Conservation (phyloP, 2,797 vertebrate genomes). For the Sarcoramphus papa region DNA sequence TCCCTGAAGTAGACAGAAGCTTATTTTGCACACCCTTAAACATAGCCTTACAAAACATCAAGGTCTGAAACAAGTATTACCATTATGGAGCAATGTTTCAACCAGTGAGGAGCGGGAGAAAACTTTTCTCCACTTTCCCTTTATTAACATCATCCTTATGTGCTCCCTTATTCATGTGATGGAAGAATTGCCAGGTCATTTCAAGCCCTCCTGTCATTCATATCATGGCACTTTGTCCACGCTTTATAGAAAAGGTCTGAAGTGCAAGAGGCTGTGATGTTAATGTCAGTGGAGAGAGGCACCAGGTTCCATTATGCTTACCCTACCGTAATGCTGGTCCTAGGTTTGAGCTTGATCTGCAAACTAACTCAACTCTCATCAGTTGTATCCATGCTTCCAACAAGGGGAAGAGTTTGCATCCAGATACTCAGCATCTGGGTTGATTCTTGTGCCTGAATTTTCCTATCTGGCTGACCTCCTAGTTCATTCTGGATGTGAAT, state of each 20-base stretch:
- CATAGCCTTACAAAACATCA: rapidly evolving
- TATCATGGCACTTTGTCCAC: rapidly evolving
- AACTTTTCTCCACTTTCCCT: background rate
- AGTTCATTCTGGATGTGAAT: background rate
- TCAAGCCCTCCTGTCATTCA: background rate
- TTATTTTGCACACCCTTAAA: background rate
- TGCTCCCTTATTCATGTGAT: background rate
- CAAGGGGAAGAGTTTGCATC: background rate
- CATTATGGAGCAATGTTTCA: background rate
- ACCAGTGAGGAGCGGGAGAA: background rate
- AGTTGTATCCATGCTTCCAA: background rate
- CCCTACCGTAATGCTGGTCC: rapidly evolving
- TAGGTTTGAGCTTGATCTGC: background rate
- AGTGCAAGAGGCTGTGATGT: background rate
- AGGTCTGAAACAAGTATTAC: background rate
- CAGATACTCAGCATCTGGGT: background rate
- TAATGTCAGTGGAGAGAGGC: background rate
- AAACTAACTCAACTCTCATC: background rate
- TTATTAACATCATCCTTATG: background rate
- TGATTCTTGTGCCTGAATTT: background rate
- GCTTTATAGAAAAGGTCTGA: background rate
- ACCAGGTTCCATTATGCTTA: background rate
- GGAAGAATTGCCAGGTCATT: background rate
- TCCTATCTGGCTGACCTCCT: background rate
- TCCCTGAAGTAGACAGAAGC: background rate